phyloP scores from a whole-genome alignment of 1,140 invertebrate genomes.

The Aphaenogaster rudis region DNA sequence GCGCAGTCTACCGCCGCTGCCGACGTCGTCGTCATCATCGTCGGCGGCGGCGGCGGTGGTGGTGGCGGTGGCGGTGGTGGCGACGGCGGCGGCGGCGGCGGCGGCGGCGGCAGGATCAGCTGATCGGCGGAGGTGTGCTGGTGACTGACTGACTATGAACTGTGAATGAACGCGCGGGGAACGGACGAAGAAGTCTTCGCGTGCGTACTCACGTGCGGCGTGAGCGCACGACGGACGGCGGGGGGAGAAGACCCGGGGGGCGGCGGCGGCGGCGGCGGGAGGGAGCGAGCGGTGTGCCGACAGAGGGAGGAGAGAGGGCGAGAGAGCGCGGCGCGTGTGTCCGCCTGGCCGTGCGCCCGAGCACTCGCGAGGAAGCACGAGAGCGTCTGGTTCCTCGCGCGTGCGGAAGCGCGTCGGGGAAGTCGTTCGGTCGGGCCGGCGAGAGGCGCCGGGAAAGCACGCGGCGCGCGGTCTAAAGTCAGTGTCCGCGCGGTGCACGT shows the following conservation, averaged over 20 bases:
- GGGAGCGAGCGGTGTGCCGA: too few species aligned
- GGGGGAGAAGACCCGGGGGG: slow-evolving; percentile 31
- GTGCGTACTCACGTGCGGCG: slow-evolving; percentile 76
- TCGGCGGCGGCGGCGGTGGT: background rate
- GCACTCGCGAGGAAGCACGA: slow-evolving; percentile 70
- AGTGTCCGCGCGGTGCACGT: background rate
- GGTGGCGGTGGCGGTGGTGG: slow-evolving; percentile 5
- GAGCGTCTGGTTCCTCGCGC: slow-evolving; percentile 39
- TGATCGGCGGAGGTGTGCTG: slow-evolving; percentile 80
- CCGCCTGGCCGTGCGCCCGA: slow-evolving; percentile 73
- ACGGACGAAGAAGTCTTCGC: slow-evolving; percentile 81
- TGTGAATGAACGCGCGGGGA: slow-evolving; percentile 76
- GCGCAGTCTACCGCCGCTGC: slow-evolving; percentile 79
- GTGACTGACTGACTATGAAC: slow-evolving; percentile 79
- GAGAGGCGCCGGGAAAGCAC: background rate
- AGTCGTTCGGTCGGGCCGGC: background rate
- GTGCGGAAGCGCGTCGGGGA: slow-evolving; percentile 28
- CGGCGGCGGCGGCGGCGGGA: background rate
- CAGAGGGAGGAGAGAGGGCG: too few species aligned
- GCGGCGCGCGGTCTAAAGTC: background rate
- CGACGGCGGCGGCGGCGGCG: slow-evolving; percentile 16
- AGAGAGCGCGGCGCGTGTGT: slow-evolving; percentile 65
- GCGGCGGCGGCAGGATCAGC: slow-evolving; percentile 76
- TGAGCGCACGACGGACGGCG: slow-evolving; percentile 59
- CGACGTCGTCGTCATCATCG: slow-evolving; percentile 60